These are phyloP conservation scores for Cerastoderma edule DNA, from an alignment of 2,888 invertebrate genomes.

Conservation along the genomic window DNA sequence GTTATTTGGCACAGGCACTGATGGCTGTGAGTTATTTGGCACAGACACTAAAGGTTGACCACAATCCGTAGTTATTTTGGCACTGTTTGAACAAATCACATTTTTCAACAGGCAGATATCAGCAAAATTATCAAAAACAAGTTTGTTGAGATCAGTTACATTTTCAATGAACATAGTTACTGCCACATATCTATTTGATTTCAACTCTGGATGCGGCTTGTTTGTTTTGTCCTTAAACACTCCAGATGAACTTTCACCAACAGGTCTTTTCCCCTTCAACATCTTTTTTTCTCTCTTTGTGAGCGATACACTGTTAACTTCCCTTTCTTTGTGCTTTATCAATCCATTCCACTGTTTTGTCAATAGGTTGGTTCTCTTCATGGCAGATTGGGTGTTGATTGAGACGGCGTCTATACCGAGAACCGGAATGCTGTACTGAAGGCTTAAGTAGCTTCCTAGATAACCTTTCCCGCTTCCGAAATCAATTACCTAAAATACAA, in stretches of 20 bases:
- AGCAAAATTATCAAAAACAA: constrained; percentile 51
- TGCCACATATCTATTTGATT: constrained; percentile 57
- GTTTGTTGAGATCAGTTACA: constrained; percentile 60
- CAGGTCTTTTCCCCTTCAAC: constrained; percentile 26
- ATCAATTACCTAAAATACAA: constrained; percentile 88
- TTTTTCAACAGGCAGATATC: constrained; percentile 14
- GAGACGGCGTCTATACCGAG: constrained; percentile 92
- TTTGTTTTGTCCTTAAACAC: too few species aligned
- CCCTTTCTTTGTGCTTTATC: constrained; percentile 50
- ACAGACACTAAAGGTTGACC: too few species aligned
- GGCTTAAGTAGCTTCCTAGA: constrained; percentile 89
- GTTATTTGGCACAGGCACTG: too few species aligned
- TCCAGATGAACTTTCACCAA: not conserved
- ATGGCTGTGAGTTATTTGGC: too few species aligned
- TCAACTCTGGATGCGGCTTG: not conserved
- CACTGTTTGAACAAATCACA: too few species aligned
- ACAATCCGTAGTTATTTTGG: too few species aligned
- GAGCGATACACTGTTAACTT: constrained; percentile 77
- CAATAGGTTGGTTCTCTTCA: constrained; percentile 79
- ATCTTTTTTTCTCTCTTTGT: constrained; percentile 85
- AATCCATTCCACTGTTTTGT: constrained; percentile 73
- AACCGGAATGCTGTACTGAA: constrained; percentile 89
- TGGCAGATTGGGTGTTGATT: constrained; percentile 88
- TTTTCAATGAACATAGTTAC: constrained; percentile 69
- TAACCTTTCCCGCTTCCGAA: constrained; percentile 96